These are phyloP conservation scores for Drosophila sproati DNA, from an alignment of 1,140 invertebrate species.

Conservation along the genomic window DNA sequence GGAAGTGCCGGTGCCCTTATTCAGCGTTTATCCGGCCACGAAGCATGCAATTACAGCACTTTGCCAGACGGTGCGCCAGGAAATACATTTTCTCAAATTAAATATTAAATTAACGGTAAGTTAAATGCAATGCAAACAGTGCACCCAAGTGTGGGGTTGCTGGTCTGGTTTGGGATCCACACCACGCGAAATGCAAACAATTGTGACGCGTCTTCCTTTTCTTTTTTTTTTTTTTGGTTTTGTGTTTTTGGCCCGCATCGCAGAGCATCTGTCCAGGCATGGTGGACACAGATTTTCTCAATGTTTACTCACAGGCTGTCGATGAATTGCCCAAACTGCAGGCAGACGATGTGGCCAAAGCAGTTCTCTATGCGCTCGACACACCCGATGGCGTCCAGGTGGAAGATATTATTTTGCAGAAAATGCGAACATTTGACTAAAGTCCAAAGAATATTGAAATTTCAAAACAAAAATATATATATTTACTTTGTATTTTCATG, in stretches of 20 bases:
- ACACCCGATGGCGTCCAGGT: slow-evolving; percentile 85
- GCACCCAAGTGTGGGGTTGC: slow-evolving; percentile 6
- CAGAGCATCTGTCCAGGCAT: slow-evolving; percentile 87
- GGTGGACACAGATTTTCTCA: slow-evolving; percentile 86
- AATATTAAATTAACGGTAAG: slow-evolving; percentile 86
- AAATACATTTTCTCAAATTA: slow-evolving; percentile 85
- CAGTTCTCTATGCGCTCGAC: slow-evolving; percentile 85
- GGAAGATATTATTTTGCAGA: slow-evolving; percentile 79
- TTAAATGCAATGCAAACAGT: slow-evolving; percentile 77
- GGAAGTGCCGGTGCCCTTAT: slow-evolving; percentile 85
- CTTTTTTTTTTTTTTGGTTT: too few species aligned
- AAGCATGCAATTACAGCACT: slow-evolving; percentile 87
- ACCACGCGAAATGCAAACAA: slow-evolving; percentile 50
- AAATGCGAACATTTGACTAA: slow-evolving; percentile 67
- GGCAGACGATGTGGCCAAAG: slow-evolving; percentile 85
- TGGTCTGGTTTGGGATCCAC: background rate
- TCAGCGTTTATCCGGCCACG: slow-evolving; percentile 86
- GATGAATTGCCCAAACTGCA: slow-evolving; percentile 84
- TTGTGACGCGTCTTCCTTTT: slow-evolving; percentile 52
- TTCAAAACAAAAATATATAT: background rate
- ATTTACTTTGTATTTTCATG: background rate
- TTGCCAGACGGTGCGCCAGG: slow-evolving; percentile 86
- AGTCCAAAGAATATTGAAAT: background rate
- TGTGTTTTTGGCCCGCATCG: slow-evolving; percentile 3
- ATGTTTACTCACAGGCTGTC: slow-evolving; percentile 78